Base-by-base conservation (phyloP, 1,140 invertebrate species). In the Magallana angulata region DNA sequence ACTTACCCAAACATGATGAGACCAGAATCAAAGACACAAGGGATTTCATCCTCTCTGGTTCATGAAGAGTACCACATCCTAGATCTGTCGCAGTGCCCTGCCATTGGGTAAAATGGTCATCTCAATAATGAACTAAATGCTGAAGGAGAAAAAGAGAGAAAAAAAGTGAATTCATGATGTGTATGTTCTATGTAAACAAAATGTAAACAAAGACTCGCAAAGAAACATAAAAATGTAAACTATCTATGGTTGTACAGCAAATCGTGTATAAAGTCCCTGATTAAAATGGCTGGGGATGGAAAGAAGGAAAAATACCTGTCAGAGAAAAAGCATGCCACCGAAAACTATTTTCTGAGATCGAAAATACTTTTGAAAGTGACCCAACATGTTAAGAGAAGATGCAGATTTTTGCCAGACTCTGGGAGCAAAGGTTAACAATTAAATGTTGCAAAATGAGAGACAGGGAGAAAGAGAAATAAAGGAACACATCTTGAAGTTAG, bases 1-100 rank as follows among this genome's bases (percentile, higher is more conserved):
- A 71, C 68, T 71, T 71, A 71, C 68, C 68, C 68, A 71, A 12
- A 71, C 68, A 71, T 7, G 68, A 71, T 30, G 68, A 71, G 68
- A 71, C 68, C 30, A 71, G 68, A 71, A 71, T 71, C 68, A 71
- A 11, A 71, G 30, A 30, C 36, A 71, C 9, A 24, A 71, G 11
- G 24, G 68, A 71, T 71, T 71, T 71, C 68, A 71, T 71, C 30
- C 68, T 71, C 24, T 18, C 30, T 36, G 68, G 24, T 71, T 71
- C 68, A 71, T 18, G 24, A 71, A 24, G 36, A 11, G 12, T 4
- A 12, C 68, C 68, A 30, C 68, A 71, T 71, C 60, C 60, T 64
- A 36, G 36, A 36, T 30, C 30, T 71, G 68, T 71, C 68, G 36
- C 24, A 30, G 24, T 30, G 4, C 18, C 68, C 68, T 30, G 36